Percentiles rank a stretch among this genome's conserved stretches.
Conservation (phyloP, 2,888 invertebrate genomes). For the Tetramorium bicarinatum region DNA sequence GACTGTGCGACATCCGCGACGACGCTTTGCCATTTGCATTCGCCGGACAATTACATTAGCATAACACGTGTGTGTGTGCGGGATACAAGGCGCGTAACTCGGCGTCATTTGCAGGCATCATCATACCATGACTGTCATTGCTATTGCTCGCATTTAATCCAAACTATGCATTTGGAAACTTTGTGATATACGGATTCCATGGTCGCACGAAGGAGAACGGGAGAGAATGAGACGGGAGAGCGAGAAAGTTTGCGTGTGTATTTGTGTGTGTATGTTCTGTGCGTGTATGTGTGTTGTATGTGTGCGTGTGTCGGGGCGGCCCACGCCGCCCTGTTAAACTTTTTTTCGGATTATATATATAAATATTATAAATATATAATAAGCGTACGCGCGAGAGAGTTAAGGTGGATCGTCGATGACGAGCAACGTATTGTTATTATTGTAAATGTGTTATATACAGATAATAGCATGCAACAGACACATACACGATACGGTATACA, state of each 20-base stretch:
- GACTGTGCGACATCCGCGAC: background rate
- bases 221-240: slow-evolving; percentile 47
- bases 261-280: background rate
- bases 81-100: slow-evolving; percentile 64
- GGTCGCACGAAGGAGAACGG: slow-evolving; percentile 57
- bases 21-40: slow-evolving; percentile 3
- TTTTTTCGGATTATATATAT: slow-evolving; percentile 79
- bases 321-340: slow-evolving; percentile 67
- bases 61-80: slow-evolving; percentile 1
- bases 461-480: slow-evolving; percentile 76
- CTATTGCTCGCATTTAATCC: slow-evolving; percentile 49
- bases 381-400: slow-evolving; percentile 58
- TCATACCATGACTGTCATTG: slow-evolving; percentile 60
- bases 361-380: slow-evolving; percentile 72
- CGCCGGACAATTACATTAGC: background rate
- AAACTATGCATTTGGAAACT: slow-evolving; percentile 73
- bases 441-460: slow-evolving; percentile 85
- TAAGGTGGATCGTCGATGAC: slow-evolving; percentile 76
- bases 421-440: slow-evolving; percentile 83
- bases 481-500: slow-evolving; percentile 19
- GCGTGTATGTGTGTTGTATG: background rate
- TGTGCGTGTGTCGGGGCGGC: slow-evolving; percentile 9
- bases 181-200: slow-evolving; percentile 70
- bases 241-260: background rate
- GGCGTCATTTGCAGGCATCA: slow-evolving; percentile 58